Evolutionary conservation across 92 coral and sea anemone genomes (phyloP).

Genomic region (Parazoanthus swiftii): DNA sequence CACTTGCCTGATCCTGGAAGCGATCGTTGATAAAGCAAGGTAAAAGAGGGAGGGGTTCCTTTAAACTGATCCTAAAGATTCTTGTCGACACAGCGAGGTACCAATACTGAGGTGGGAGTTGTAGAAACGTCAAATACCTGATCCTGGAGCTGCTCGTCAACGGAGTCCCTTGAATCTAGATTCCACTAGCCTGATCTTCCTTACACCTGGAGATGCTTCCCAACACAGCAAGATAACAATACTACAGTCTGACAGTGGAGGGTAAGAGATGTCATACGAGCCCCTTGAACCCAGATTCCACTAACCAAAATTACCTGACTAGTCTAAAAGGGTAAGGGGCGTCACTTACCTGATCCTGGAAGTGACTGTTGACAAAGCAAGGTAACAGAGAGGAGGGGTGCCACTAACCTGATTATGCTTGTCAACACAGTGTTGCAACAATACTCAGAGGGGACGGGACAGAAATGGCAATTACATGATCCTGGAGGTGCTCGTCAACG

Average conservation of each 20-base stretch:
- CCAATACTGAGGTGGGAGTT: background rate
- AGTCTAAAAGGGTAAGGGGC: background rate
- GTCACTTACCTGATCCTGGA: no score
- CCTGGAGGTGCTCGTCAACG: conserved; percentile 90
- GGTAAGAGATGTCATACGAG: no score
- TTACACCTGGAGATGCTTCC: no score
- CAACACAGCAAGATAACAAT: no score
- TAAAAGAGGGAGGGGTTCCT: background rate
- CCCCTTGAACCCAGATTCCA: no score
- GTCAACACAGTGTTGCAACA: conserved; percentile 66
- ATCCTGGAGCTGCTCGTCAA: conserved; percentile 93
- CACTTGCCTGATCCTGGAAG: background rate
- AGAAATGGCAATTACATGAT: conserved; percentile 61
- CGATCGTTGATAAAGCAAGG: background rate
- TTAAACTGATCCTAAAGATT: no score
- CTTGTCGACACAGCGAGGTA: no score
- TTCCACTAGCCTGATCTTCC: background rate
- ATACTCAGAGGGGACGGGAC: background rate
- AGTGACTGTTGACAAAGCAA: no score
- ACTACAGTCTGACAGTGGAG: no score
- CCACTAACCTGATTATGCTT: conserved; percentile 78
- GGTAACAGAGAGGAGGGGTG: no score
- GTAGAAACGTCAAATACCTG: conserved; percentile 53
- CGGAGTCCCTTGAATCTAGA: conserved; percentile 74
- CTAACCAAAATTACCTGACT: no score